phyloP scores from a whole-genome alignment of 2,888 invertebrate species.

The Trilocha varians region DNA sequence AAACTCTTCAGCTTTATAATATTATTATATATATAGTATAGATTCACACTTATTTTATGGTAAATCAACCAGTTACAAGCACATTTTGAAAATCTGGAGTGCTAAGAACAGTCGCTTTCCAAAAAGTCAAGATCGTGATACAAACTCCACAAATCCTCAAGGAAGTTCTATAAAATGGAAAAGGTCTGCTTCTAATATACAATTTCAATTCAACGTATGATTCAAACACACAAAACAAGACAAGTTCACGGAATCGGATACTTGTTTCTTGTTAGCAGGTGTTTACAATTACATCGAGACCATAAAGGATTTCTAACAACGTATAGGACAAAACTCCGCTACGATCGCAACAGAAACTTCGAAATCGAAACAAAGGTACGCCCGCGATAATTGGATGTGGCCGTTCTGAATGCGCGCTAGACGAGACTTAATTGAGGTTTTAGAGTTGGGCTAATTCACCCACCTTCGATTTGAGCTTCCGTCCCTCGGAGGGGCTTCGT shows the following conservation, averaged over 20 bases:
- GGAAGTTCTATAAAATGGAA: too few species aligned
- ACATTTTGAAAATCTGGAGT: too few species aligned
- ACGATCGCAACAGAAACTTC: constrained; percentile 34
- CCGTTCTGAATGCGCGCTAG: constrained; percentile 67
- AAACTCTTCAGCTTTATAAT: too few species aligned
- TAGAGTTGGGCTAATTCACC: constrained; percentile 70
- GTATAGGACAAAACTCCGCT: constrained; percentile 9
- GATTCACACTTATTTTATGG: too few species aligned
- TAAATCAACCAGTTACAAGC: too few species aligned
- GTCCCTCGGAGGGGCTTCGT: constrained; percentile 50
- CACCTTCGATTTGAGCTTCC: constrained; percentile 60
- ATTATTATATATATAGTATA: too few species aligned
- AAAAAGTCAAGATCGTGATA: too few species aligned
- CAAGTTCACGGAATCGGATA: background rate
- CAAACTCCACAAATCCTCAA: too few species aligned
- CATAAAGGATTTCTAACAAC: background rate
- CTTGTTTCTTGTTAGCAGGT: background rate
- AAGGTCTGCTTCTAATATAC: too few species aligned
- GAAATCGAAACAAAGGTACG: constrained; percentile 61
- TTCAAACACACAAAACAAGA: too few species aligned
- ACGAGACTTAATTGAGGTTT: constrained; percentile 74
- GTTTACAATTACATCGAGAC: background rate
- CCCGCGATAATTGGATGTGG: constrained; percentile 70
- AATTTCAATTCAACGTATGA: too few species aligned
- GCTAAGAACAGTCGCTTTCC: too few species aligned